Conservation (phyloP, 2,113 vertebrate genomes). For the Zapus hudsonius region DNA sequence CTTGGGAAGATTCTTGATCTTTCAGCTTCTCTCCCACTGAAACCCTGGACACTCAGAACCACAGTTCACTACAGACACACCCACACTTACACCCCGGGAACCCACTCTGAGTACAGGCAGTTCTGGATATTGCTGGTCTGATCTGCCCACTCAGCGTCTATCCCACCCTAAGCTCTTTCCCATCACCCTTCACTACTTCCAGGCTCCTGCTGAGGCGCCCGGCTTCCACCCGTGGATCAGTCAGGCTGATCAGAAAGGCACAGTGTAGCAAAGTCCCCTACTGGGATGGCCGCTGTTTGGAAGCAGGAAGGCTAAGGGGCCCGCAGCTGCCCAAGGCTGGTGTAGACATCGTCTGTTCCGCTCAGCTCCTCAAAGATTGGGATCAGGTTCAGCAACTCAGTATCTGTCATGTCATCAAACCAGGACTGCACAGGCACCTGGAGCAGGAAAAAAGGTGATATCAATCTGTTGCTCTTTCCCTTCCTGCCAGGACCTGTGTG, state of each 20-base stretch:
- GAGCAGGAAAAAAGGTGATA: background rate
- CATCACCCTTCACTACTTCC: conserved; percentile 11
- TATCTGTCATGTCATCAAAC: conserved; percentile 94
- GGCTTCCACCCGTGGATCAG: conserved; percentile 52
- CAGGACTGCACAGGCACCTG: conserved; percentile 94
- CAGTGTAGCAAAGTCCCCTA: conserved; percentile 80
- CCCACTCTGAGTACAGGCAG: background rate
- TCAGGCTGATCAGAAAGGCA: conserved; percentile 82
- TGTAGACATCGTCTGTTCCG: conserved; percentile 89
- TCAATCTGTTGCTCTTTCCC: background rate
- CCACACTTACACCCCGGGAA: background rate
- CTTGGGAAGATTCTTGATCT: conserved; percentile 2
- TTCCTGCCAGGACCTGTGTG: background rate
- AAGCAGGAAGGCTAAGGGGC: conserved; percentile 82
- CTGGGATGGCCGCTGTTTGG: conserved; percentile 47
- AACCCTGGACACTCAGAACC: background rate
- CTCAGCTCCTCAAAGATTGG: conserved; percentile 93
- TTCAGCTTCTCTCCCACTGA: conserved; percentile 28
- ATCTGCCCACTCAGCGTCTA: background rate
- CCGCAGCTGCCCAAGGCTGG: conserved; percentile 90
- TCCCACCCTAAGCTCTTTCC: conserved; percentile 49
- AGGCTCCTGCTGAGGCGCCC: conserved; percentile 49
- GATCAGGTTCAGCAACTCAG: conserved; percentile 92
- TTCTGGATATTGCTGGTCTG: conserved; percentile 13
- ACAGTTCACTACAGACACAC: background rate